These are phyloP conservation scores for Lepus townsendii DNA, from an alignment of 2,797 vertebrate species.

Conservation along the genomic window DNA sequence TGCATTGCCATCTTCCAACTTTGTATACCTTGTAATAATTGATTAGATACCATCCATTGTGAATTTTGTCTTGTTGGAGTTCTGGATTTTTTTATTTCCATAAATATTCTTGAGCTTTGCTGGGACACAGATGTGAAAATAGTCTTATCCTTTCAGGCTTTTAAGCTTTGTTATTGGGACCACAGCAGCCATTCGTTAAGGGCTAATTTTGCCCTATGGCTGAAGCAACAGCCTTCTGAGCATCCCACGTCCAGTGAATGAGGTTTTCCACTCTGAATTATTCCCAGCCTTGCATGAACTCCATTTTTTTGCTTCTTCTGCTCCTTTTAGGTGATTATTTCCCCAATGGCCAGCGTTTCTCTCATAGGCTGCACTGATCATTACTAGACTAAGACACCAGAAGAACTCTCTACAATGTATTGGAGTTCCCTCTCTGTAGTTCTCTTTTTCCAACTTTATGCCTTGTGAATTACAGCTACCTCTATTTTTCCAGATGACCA, in stretches of 20 bases:
- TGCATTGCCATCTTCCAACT: background rate
- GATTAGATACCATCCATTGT: background rate
- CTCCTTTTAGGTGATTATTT: background rate
- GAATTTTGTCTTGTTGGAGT: background rate
- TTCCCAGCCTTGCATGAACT: background rate
- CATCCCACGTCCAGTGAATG: background rate
- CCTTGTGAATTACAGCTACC: background rate
- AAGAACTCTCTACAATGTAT: background rate
- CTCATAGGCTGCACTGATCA: background rate
- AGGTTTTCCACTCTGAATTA: background rate
- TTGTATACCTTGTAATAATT: background rate
- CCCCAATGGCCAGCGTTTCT: background rate
- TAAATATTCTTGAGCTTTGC: background rate
- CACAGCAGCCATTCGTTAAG: background rate
- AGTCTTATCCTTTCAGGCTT: constrained; percentile 1
- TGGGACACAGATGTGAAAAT: background rate
- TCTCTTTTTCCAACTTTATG: background rate
- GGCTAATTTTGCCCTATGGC: background rate
- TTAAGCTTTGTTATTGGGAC: background rate
- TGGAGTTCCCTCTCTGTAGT: background rate
- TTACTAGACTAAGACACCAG: background rate
- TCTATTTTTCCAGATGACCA: background rate
- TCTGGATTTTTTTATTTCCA: background rate
- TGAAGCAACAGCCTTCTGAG: background rate
- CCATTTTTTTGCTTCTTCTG: background rate